Conservation (phyloP, 2,797 vertebrate species). For the Enteromius thamalakanensis region DNA sequence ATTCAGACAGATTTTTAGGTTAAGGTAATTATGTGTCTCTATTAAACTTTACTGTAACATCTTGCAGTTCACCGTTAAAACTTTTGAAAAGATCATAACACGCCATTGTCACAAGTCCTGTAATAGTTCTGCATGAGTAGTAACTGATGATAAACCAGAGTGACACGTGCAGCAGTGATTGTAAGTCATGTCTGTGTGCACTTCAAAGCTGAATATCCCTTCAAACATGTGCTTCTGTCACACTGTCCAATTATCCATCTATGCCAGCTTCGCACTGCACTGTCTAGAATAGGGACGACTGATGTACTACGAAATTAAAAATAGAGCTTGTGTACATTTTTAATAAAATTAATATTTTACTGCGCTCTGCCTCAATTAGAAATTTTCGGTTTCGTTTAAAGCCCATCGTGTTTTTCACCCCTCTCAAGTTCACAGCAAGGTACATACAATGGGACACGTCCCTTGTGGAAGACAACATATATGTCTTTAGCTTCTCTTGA, state of each 20-base stretch:
- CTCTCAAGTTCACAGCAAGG: conserved; percentile 34
- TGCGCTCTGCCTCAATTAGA: conserved; percentile 75
- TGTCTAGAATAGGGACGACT: conserved; percentile 69
- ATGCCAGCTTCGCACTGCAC: conserved; percentile 68
- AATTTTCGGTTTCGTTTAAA: conserved; percentile 74
- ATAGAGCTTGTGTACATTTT: conserved; percentile 81
- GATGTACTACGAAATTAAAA: conserved; percentile 79
- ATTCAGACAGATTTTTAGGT: not conserved
- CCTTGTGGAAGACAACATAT: conserved; percentile 60
- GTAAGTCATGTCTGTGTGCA: conserved; percentile 35
- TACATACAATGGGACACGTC: conserved; percentile 50
- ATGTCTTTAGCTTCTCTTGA: conserved; percentile 48
- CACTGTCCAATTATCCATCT: conserved; percentile 67
- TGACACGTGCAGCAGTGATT: conserved; percentile 20
- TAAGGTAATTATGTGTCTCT: not conserved
- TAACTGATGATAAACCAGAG: conserved; percentile 27
- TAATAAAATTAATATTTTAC: conserved; percentile 82
- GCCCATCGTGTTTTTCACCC: conserved; percentile 64
- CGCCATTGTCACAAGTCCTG: not conserved
- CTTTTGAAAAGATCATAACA: not conserved
- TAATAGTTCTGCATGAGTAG: not conserved
- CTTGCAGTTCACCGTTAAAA: not conserved
- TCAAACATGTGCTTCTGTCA: conserved; percentile 52
- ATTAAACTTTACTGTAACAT: not conserved
- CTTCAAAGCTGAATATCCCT: conserved; percentile 43